Conservation (phyloP, 2,888 invertebrate species). For the Labia minor region DNA sequence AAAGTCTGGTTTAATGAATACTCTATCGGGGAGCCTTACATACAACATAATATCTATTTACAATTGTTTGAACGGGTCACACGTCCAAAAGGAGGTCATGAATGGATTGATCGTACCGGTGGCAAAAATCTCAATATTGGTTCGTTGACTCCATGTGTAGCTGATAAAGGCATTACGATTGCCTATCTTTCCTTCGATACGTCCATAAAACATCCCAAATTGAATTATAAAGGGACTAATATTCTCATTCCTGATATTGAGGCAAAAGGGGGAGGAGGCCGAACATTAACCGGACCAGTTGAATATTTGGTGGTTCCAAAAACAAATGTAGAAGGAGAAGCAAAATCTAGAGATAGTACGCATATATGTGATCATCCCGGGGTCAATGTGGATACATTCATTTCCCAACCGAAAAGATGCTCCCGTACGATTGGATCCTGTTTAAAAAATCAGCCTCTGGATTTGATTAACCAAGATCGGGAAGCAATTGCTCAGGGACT, state of each 20-base stretch:
- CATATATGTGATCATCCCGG: background rate
- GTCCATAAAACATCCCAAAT: background rate
- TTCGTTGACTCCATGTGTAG: background rate
- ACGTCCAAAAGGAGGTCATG: background rate
- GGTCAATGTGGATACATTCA: background rate
- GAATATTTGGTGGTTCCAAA: background rate
- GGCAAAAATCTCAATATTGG: background rate
- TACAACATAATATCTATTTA: background rate
- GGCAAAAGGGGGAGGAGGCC: background rate
- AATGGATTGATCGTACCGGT: background rate
- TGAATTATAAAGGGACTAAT: background rate
- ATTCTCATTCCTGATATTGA: background rate
- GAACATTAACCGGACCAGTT: background rate
- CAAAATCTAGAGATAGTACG: background rate
- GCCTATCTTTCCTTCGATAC: background rate
- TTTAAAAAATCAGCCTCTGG: background rate
- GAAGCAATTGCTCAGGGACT: background rate
- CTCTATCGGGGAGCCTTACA: background rate
- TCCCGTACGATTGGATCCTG: background rate
- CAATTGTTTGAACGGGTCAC: background rate
- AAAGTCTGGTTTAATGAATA: background rate
- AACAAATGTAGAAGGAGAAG: background rate
- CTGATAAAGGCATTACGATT: background rate
- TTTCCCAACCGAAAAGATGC: background rate
- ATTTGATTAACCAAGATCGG: background rate